Evolutionary conservation across 2,888 invertebrate genomes (phyloP), one percentile per base, ranked within the genome.

Genomic region (Rhaphigaster nebulosa): DNA sequence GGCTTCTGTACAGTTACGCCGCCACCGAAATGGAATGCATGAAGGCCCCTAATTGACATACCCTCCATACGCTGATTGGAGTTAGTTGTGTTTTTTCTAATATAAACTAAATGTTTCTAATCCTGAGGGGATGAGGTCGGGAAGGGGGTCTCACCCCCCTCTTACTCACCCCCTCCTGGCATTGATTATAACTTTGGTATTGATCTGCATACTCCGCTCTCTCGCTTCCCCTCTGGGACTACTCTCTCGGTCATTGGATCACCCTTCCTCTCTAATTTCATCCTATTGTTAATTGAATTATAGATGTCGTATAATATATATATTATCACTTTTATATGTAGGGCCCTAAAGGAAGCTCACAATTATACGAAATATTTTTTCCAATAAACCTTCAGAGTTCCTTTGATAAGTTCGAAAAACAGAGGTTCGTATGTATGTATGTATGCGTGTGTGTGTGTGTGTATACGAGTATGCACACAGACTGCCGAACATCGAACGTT

Each of bases 111-210:
- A 84, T 84, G 84, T 84, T 87, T 70, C 70, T 76, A 90, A 91
- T 90, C 87, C 91, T 70, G 91, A 88, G 50, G 92, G 92, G 92
- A 93, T 93, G 93, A 93, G 93, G 93, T 91, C 92, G 92, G 93
- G 20, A 89, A 50, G 60, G 89, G 89, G 29, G 91, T 91, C 89
- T 87, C 29, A 41, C 52, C 50, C 88, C 54, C 70, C 92, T 92
- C 92, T 92, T 92, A 56, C 91, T 91, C 89, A 91, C 91, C 91
- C 92, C 90, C 91, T 76, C 84, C 87, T 56, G 29, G 54, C 87
- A 87, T 87, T 87, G 87, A 87, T 87, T 87, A 87, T 87, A 87
- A 87, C 87, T 87, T 87, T 87, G n/a, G 87, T 87, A 87, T 87
- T 87, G 87, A 87, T 87, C 87, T 87, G 87, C 87, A 91, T 91